Evolutionary conservation across 2,888 invertebrate genomes (phyloP).

Genomic region (Pogonocherus hispidulus): DNA sequence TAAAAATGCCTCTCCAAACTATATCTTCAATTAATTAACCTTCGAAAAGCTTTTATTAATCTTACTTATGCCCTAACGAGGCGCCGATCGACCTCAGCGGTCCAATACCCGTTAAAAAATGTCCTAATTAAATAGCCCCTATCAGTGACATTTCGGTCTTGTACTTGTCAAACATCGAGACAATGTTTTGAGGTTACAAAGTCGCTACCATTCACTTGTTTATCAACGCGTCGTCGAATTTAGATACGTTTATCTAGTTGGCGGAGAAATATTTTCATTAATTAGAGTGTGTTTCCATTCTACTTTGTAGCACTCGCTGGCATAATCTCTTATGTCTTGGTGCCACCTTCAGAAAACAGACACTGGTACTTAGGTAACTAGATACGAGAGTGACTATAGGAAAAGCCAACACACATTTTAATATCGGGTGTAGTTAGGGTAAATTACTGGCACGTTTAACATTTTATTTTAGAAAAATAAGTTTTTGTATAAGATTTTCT

Average conservation of each 20-base stretch:
- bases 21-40: conserved; percentile 35
- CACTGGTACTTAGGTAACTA: too few relatives aligned
- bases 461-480: too few relatives aligned
- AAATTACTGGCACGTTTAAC: too few relatives aligned
- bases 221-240: conserved; percentile 23
- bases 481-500: too few relatives aligned
- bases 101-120: conserved; percentile 7
- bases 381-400: too few relatives aligned
- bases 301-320: background rate
- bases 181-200: conserved; percentile 28
- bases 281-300: conserved; percentile 11
- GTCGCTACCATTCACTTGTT: conserved; percentile 30
- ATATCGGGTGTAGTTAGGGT: too few relatives aligned
- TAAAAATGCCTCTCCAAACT: conserved; percentile 22
- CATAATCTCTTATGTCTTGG: conserved; percentile 13
- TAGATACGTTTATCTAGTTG: conserved; percentile 21
- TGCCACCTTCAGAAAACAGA: background rate
- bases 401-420: too few relatives aligned
- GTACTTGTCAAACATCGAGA: conserved; percentile 25
- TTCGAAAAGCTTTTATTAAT: conserved; percentile 34
- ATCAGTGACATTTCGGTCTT: conserved; percentile 27
- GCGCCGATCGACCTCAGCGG: conserved; percentile 22
- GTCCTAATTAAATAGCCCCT: conserved; percentile 26
- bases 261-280: conserved; percentile 29
- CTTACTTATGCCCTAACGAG: conserved; percentile 30